phyloP scores from a whole-genome alignment of 35 echinoderm and acorn worm species.

The Lytechinus pictus region DNA sequence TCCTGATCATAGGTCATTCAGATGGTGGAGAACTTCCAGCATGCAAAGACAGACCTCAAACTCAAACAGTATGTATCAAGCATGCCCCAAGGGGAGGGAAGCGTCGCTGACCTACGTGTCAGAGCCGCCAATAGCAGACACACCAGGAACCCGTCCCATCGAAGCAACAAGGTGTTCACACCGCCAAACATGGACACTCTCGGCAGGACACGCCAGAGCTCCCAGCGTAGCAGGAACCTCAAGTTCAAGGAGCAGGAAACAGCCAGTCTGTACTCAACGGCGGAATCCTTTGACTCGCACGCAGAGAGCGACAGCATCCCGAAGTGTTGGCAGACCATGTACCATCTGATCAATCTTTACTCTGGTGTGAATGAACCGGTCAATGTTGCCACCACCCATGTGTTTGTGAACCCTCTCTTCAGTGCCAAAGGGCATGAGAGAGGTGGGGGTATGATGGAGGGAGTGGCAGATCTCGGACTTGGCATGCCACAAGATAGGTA shows the following conservation, averaged over 20 bases:
- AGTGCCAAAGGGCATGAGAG: constrained; percentile 19
- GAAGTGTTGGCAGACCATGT: constrained; percentile 99
- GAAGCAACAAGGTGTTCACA: not conserved
- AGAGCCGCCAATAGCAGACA: not conserved
- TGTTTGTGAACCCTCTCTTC: constrained; percentile 84
- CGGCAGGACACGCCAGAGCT: not conserved
- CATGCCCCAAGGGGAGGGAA: constrained; percentile 46
- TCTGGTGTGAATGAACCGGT: constrained; percentile 56
- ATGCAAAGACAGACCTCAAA: constrained; percentile 73
- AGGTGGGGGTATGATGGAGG: not conserved
- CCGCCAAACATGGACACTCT: not conserved
- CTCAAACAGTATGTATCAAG: constrained; percentile 66
- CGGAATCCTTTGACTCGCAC: constrained; percentile 37
- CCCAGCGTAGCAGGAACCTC: constrained; percentile 39
- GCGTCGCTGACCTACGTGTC: not conserved
- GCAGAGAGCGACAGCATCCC: constrained; percentile 79
- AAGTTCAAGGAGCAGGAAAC: constrained; percentile 47
- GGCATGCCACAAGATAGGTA: constrained; percentile 34
- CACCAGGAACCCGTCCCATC: not conserved
- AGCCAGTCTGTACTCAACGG: not conserved
- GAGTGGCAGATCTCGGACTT: not conserved
- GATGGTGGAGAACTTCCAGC: constrained; percentile 80
- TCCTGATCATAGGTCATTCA: constrained; percentile 48
- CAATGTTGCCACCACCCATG: constrained; percentile 56
- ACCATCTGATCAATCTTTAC: constrained; percentile 92